Evolutionary conservation across 2,797 vertebrate genomes (phyloP), one percentile per base, ranked within the genome.

Genomic region (Potorous gilbertii): DNA sequence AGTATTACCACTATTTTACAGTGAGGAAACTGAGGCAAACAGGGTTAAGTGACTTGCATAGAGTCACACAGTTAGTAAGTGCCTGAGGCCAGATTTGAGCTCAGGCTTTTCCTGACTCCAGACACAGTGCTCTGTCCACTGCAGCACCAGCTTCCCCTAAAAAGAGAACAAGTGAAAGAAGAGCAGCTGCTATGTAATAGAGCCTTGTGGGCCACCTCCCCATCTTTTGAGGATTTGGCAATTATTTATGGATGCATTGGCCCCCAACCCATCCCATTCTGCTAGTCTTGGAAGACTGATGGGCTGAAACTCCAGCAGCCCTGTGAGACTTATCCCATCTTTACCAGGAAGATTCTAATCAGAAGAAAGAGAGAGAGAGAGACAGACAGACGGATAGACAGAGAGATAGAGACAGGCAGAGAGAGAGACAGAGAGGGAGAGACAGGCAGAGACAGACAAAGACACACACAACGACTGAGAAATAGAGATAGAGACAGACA

Each of bases 351-450:
- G 2, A 21, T 81, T 81, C 21, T 21, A 81, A 40, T 8, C 40
- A 46, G 16, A 6, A 6, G 74, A 18, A 40, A 27, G 74, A 40
- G 34, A 21, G 1, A 16, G 5, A 40, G 5, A 62, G 12, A 1
- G 12, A 34, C 0, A 34, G 59, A 62, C 2, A 34, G 3, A 34
- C 2, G 29, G 56, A 52, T 4, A 52, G 59, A 5, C 0, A n/a
- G 59, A 66, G 3, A 16, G 3, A 34, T 0, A 62, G 57, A 29
- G 27, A 10, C 3, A 62, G 59, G 9, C 9, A 29, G 28, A 59
- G 27, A 10, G 21, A 4, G 1, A 56, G 3, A 56, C 5, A 21
- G 27, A 57, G 56, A 57, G 27, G 21, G 1, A 57, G 27, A 57
- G 56, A 56, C 0, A 56, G 55, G 16, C 2, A 57, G 27, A 56